phyloP scores from a whole-genome alignment of 1,140 invertebrate species.

The Drosophila seguyi region DNA sequence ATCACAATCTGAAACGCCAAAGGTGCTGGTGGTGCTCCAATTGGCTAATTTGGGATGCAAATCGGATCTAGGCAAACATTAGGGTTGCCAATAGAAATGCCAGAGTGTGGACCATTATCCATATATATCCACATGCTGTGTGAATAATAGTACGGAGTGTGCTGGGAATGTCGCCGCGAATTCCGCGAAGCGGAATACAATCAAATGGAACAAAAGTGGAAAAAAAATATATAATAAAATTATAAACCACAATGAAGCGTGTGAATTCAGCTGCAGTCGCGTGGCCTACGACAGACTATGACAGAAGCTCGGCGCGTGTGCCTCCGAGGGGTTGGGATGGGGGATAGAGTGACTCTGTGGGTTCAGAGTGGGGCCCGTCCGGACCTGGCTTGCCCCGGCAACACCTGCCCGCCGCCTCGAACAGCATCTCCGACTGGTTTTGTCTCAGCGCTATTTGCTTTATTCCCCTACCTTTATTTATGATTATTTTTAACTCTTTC shows the following conservation, averaged over 20 bases:
- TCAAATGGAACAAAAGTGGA: conserved; percentile 46
- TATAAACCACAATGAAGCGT: conserved; percentile 67
- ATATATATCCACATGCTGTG: conserved; percentile 16
- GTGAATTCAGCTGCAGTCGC: conserved; percentile 79
- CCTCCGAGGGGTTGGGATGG: conserved; percentile 24
- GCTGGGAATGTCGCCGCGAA: conserved; percentile 75
- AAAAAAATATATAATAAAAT: conserved; percentile 31
- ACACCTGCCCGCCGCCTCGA: not conserved
- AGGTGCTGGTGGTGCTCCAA: conserved; percentile 15
- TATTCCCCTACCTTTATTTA: conserved; percentile 48
- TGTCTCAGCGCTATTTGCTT: conserved; percentile 47
- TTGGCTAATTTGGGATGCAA: conserved; percentile 39
- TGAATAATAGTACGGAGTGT: conserved; percentile 43
- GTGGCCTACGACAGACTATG: conserved; percentile 68
- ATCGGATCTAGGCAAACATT: conserved; percentile 22
- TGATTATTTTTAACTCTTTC: conserved; percentile 54
- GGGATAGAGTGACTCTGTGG: not conserved
- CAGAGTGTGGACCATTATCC: conserved; percentile 42
- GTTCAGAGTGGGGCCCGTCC: conserved; percentile 46
- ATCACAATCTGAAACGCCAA: conserved; percentile 17
- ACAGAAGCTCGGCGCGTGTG: conserved; percentile 75
- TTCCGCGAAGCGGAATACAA: conserved; percentile 61
- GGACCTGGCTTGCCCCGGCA: not conserved
- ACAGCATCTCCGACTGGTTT: conserved; percentile 46
- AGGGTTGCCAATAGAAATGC: conserved; percentile 32